phyloP scores from a whole-genome alignment of 37 sponge, comb jelly and placozoan species.

The Tethya wilhelma region DNA sequence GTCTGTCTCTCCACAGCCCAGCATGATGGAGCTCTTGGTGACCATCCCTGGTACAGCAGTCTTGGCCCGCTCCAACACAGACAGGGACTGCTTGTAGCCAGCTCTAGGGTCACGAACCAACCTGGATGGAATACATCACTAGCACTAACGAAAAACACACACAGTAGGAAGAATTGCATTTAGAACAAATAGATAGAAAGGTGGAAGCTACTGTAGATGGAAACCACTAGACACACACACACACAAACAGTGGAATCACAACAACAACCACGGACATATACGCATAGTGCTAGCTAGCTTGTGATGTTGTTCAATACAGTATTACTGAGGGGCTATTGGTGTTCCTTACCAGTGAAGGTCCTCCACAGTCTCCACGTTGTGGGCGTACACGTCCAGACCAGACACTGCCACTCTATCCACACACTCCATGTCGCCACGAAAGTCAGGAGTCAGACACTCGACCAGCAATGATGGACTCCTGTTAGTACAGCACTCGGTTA shows the following conservation, averaged over 20 bases:
- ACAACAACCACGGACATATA: not conserved
- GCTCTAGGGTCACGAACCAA: slow-evolving; percentile 98
- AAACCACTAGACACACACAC: too few species aligned
- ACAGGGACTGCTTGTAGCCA: slow-evolving; percentile 89
- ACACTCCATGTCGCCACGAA: slow-evolving; percentile 78
- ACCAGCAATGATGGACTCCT: slow-evolving; percentile 82
- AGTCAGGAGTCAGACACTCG: slow-evolving; percentile 97
- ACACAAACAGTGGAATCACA: not conserved
- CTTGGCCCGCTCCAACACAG: slow-evolving; percentile 92
- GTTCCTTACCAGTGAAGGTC: slow-evolving; percentile 81
- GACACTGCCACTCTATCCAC: slow-evolving; percentile 77
- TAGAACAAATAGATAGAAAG: not conserved
- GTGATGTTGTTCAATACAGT: not conserved
- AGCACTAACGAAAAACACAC: not conserved
- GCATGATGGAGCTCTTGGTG: slow-evolving; percentile 99
- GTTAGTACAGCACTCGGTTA: too few species aligned
- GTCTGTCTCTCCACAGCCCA: slow-evolving; percentile 98
- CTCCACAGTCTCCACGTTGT: slow-evolving; percentile 97
- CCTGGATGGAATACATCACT: slow-evolving; percentile 29
- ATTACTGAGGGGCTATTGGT: not conserved
- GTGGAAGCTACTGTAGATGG: too few species aligned
- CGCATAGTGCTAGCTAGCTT: not conserved
- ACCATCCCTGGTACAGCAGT: slow-evolving; percentile 61
- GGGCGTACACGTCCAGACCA: slow-evolving; percentile 98
- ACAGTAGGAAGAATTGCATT: not conserved